A percentile compares a stretch with the other conserved stretches of the same genome.
Conservation (phyloP, 92 coral and sea anemone species). For the Heliopora coerulea region DNA sequence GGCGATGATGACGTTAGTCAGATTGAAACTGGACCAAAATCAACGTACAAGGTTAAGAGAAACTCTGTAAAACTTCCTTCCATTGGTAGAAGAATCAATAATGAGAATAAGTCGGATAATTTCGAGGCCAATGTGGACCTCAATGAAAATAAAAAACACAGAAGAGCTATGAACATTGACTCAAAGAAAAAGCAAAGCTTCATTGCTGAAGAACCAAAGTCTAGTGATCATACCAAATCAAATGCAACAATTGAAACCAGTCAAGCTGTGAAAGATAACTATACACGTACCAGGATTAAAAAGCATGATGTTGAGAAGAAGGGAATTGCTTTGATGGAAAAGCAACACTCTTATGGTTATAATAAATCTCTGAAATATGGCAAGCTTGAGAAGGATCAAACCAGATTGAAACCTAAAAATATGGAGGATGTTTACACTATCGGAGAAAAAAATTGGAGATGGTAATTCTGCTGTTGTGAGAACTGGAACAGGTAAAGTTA, state of each 20-base stretch:
- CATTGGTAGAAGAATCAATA: constrained; percentile 48
- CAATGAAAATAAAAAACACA: constrained; percentile 4
- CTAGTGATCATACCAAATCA: not conserved
- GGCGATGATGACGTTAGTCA: constrained; percentile 43
- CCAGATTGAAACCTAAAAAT: constrained; percentile 32
- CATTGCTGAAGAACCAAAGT: constrained; percentile 2
- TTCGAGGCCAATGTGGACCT: not conserved
- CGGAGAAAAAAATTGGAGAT: constrained; percentile 90
- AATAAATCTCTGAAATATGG: not conserved
- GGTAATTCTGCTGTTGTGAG: constrained; percentile 97
- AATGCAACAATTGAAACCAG: not conserved
- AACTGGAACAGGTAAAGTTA: constrained; percentile 71
- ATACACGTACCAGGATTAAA: not conserved
- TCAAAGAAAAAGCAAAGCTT: constrained; percentile 23
- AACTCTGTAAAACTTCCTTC: constrained; percentile 69
- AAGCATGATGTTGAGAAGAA: not conserved
- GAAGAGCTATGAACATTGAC: not conserved
- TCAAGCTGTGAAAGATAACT: not conserved
- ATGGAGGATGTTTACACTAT: constrained; percentile 84
- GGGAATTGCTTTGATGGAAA: not conserved
- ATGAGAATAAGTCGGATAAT: not conserved
- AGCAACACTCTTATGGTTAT: not conserved
- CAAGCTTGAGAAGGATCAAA: not conserved
- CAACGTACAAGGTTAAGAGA: constrained; percentile 19
- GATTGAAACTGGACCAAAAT: not conserved